Base-by-base conservation (phyloP, 2,797 vertebrate species). In the Danio albolineatus region DNA sequence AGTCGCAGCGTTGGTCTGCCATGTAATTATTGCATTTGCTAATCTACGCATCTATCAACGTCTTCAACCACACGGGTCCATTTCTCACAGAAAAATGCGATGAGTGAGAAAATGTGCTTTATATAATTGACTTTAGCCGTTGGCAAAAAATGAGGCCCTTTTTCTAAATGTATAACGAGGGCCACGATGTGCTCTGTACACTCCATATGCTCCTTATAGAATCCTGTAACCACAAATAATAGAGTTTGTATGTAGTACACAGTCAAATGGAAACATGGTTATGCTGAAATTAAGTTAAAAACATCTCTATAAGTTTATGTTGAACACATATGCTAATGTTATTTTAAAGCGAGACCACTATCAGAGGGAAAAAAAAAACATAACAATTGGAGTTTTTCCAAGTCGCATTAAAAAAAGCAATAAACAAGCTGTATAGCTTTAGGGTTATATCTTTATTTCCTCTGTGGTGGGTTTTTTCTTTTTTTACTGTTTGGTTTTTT, bases 301-400 rank as follows among this genome's bases (percentile, higher is more conserved):
- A 69, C 64, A 66, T 6, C 75, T 60, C 73, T 82, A 56, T 71
- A 6, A 44, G 57, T 65, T 77, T 65, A 51, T 51, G 36, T 41
- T 56, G 65, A 65, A 57, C 59, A 71, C 59, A 62, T 65, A 65
- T 12, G 41, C 46, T 82, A 66, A 69, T 48, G 74, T 64, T 48
- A 59, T 73, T 74, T 80, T 80, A 66, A 79, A 49, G 43, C 53
- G 12, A 73, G 38, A 78, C 43, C 13, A 16, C 51, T 48, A 78
- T 65, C 39, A 12, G n/a, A 72, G 10, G 66, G 39, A 41, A 56
- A n/a, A 51, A 36, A 49, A 67, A 78, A 36, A 66, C 59, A 48
- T 48, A 56, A 77, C 67, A 65, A 38, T 59, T 7, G 14, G 62
- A 56, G 69, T 36, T 5, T 70, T 9, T 61, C 36, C 65, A 74